Conservation (phyloP, 2,797 vertebrate genomes). For the Lacerta agilis region DNA sequence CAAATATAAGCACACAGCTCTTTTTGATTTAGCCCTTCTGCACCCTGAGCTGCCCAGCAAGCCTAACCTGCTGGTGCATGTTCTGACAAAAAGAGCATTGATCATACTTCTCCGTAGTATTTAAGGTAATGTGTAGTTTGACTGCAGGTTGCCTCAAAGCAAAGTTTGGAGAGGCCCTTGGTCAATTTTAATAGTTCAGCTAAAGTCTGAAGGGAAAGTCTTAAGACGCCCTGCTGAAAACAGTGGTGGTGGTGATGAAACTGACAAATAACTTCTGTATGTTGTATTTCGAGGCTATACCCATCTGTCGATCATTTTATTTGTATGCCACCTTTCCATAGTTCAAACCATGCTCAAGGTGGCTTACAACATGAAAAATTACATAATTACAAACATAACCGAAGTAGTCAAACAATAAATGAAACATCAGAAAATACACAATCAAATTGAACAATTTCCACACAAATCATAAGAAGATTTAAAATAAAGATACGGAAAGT, state of each 20-base stretch:
- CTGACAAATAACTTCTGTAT: too few relatives aligned
- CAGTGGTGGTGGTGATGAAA: neutral
- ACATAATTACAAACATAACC: too few relatives aligned
- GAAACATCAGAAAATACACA: too few relatives aligned
- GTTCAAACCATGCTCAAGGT: too few relatives aligned
- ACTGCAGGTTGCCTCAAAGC: neutral
- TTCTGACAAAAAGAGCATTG: neutral
- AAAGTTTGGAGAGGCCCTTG: neutral
- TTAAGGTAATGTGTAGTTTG: neutral
- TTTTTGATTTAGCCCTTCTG: neutral
- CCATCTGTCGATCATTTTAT: too few relatives aligned
- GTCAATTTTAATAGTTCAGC: neutral
- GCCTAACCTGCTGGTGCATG: neutral
- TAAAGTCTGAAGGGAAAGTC: neutral
- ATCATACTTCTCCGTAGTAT: neutral
- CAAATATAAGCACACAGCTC: neutral
- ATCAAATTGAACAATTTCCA: too few relatives aligned
- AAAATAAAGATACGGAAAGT: too few relatives aligned
- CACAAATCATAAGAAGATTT: too few relatives aligned
- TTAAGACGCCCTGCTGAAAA: neutral
- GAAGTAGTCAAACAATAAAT: too few relatives aligned
- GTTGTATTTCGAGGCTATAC: neutral
- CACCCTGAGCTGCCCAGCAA: neutral
- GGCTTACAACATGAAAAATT: too few relatives aligned
- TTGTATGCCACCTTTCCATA: too few relatives aligned